phyloP scores from a whole-genome alignment of 1,140 invertebrate genomes.

The Scaptomyza montana region DNA sequence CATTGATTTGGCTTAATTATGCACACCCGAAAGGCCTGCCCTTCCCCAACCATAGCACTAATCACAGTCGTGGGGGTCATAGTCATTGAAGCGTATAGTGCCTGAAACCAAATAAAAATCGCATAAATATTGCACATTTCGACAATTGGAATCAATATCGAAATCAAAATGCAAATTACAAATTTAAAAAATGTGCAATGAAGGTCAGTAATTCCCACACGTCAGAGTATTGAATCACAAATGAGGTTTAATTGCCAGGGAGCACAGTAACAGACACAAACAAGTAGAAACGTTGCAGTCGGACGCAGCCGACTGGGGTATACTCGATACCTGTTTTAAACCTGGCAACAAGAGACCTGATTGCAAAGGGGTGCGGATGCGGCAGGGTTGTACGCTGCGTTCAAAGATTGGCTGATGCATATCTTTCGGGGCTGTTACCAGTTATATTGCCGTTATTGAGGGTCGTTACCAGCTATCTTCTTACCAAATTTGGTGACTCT shows the following conservation, averaged over 20 bases:
- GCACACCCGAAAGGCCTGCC: conserved; percentile 22
- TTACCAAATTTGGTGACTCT: too few relatives aligned
- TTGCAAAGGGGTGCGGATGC: too few relatives aligned
- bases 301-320: too few relatives aligned
- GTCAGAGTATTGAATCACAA: neutral
- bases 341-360: too few relatives aligned
- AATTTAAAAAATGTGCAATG: conserved; percentile 60
- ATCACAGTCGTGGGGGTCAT: conserved; percentile 8
- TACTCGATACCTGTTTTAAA: too few relatives aligned
- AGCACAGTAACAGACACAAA: too few relatives aligned
- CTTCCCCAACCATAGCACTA: conserved; percentile 7
- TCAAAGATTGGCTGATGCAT: too few relatives aligned
- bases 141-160: conserved; percentile 18
- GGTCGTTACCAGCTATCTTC: too few relatives aligned
- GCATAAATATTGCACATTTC: conserved; percentile 56
- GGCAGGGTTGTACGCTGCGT: too few relatives aligned
- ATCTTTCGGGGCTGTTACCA: too few relatives aligned
- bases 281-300: too few relatives aligned
- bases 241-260: neutral
- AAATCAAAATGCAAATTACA: conserved; percentile 5
- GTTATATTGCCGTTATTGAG: too few relatives aligned
- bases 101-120: conserved; percentile 38
- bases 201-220: conserved; percentile 70
- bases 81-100: conserved; percentile 17
- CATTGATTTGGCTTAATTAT: conserved; percentile 66